Evolutionary conservation across 2,113 vertebrate species (phyloP), one percentile per base, ranked within the genome.

Genomic region (Saccopteryx bilineata): DNA sequence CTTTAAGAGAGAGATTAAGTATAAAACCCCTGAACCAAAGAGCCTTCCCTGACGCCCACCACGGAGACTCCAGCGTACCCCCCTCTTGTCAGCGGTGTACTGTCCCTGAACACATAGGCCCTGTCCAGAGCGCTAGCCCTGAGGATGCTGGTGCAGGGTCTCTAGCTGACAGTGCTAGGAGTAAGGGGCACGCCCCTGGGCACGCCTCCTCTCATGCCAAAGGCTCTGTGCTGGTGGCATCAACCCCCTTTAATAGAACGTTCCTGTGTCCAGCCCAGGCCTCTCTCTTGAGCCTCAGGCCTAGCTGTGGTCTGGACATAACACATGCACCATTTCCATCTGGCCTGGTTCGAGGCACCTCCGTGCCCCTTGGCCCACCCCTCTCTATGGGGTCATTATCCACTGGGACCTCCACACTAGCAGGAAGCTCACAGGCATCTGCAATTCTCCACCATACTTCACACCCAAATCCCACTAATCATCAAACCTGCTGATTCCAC

Each of bases 151-250:
- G 83, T 2, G 9, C 66, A 3, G 28, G 28, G n/a, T 50, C 72
- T 23, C 71, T 56, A 71, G 31, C 24, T 65, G 90, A 60, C 79
- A 68, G 80, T 3, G 66, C n/a, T 26, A 12, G 91, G 50, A 54
- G 23, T 1, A 1, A 33, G 26, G 89, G 24, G 1, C 33, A 58
- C 17, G 23, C 0, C 3, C 17, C 58, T 14, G 2, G 18, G 31
- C 39, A 50, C 0, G 0, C 9, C 54, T 26, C 50, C 4, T 14
- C 90, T 39, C 91, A 58, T 3, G 21, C 68, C 75, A 39, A 33
- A 28, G 0, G 2, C 26, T 76, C 61, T 19, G 11, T 10, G 76
- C 21, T 1, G 58, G 46, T 14, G 48, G 71, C 9, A 10, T 17
- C 4, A 15, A 58, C 2, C 19, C 3, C 7, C 48, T 84, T 56